Base-by-base conservation (phyloP, 2,113 vertebrate genomes). In the Orcinus orca region DNA sequence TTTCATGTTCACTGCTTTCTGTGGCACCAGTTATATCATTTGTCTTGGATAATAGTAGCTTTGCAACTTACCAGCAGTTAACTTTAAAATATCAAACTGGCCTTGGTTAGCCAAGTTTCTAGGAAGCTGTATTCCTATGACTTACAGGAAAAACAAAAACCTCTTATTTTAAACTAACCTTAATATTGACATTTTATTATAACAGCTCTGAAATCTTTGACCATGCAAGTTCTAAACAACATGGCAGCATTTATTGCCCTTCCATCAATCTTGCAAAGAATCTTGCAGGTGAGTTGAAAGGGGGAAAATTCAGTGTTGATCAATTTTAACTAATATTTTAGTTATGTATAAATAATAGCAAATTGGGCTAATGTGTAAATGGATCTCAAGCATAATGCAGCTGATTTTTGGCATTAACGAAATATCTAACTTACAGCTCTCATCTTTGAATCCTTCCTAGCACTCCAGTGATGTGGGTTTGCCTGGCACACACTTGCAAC, bases 161-260 rank as follows among this genome's bases (percentile, higher is more conserved):
- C 14, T 41, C 50, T 86, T 68, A 93, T 25, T 90, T 65, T 92
- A 90, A 96, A 91, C 41, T 88, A 73, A 94, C 62, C 21, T 88
- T 70, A 70, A 33, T 94, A 47, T 88, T 87, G 1, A 93, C 60
- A 63, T 96, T 97, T 98, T 97, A 0, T 98, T 71, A 26, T 98
- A 97, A 67, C 97, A 99, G 99, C 99, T 73, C 98, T 99, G 97
- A 99, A 99, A 98, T 99, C 99, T 96, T 98, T 99, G 98, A 99
- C 99, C 0, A 99, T 99, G 99, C 99, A 99, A 97, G 99, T 99
- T 88, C 98, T 99, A 80, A 99, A 99, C 98, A 99, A 98, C 89
- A 99, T 99, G 99, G 99, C 99, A 93, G 98, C 99, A 1, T 99
- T 99, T 96, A 99, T 99, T 25, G 98, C 99, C 73, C 98, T 99